A percentile compares a stretch with the other conserved stretches of the same genome.
Conservation (phyloP, 2,797 vertebrate genomes). For the Hippopotamyrus pictus region DNA sequence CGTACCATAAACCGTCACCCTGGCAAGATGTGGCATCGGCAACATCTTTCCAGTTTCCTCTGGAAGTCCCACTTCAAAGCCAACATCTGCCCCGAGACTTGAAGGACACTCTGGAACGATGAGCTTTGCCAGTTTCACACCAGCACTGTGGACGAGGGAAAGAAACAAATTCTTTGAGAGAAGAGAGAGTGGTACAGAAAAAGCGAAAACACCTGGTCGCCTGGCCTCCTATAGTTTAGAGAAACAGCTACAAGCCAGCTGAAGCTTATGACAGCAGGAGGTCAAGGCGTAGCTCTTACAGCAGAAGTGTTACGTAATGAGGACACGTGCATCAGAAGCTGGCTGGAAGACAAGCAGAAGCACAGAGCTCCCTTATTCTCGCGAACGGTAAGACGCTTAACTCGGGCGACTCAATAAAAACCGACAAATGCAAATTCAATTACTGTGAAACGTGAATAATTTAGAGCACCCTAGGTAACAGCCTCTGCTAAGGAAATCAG, state of each 20-base stretch:
- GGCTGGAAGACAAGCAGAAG: background rate
- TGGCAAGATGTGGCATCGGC: slow-evolving; percentile 69
- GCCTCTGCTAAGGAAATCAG: background rate
- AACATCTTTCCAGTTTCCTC: slow-evolving; percentile 72
- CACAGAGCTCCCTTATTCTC: background rate
- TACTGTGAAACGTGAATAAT: background rate
- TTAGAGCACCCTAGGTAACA: background rate
- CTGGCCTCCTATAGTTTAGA: background rate
- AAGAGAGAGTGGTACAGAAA: background rate
- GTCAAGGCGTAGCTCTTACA: background rate
- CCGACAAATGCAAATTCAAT: background rate
- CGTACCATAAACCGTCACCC: slow-evolving; percentile 84
- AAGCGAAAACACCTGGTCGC: no score
- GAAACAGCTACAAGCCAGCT: background rate
- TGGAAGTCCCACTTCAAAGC: slow-evolving; percentile 71
- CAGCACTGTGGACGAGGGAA: background rate
- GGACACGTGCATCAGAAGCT: background rate
- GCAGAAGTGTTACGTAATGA: background rate
- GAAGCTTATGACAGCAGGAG: background rate
- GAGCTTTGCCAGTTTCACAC: background rate
- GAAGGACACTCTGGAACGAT: slow-evolving; percentile 75
- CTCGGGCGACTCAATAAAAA: background rate
- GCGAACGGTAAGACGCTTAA: background rate
- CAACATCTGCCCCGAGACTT: slow-evolving; percentile 83
- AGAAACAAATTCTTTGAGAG: background rate